Percentiles rank a stretch among this genome's conserved stretches.
phyloP scores from a whole-genome alignment of 2,797 vertebrate genomes.

The Pseudochromis fuscus region DNA sequence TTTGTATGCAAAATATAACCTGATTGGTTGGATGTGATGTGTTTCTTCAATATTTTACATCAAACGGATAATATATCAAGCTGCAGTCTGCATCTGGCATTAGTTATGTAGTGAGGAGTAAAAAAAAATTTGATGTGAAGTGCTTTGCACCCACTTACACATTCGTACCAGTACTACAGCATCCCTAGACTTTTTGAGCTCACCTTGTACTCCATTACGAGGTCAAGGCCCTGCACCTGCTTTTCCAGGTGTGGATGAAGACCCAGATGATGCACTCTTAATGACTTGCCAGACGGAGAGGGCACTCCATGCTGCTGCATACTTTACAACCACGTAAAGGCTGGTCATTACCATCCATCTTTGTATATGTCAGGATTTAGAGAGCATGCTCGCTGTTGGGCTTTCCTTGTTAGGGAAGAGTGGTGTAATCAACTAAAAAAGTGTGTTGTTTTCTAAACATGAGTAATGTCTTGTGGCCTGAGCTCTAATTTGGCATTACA shows the following conservation, averaged over 20 bases:
- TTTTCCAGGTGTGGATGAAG: constrained; percentile 80
- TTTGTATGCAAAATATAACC: constrained; percentile 61
- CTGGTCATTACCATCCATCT: constrained; percentile 72
- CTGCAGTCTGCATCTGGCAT: constrained; percentile 13
- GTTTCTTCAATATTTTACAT: constrained; percentile 48
- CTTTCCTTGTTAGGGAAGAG: constrained; percentile 19
- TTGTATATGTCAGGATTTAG: constrained; percentile 49
- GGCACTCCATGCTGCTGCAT: constrained; percentile 73
- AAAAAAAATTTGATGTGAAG: constrained; percentile 7
- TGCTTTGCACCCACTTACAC: neutral
- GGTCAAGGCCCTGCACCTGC: constrained; percentile 79
- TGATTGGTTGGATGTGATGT: constrained; percentile 47
- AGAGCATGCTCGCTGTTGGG: constrained; percentile 41
- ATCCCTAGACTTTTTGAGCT: constrained; percentile 53
- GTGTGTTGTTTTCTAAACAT: constrained; percentile 34
- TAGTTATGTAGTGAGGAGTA: constrained; percentile 13
- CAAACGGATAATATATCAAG: constrained; percentile 37
- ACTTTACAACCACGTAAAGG: constrained; percentile 60
- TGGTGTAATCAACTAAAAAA: constrained; percentile 21
- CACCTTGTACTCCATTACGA: constrained; percentile 75
- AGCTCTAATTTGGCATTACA: constrained; percentile 30
- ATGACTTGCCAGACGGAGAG: constrained; percentile 78
- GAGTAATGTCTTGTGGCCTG: constrained; percentile 30
- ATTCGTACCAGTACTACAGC: neutral
- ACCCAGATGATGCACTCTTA: constrained; percentile 73